Evolutionary conservation across 2,797 vertebrate genomes (phyloP).

Genomic region (Chanos chanos): DNA sequence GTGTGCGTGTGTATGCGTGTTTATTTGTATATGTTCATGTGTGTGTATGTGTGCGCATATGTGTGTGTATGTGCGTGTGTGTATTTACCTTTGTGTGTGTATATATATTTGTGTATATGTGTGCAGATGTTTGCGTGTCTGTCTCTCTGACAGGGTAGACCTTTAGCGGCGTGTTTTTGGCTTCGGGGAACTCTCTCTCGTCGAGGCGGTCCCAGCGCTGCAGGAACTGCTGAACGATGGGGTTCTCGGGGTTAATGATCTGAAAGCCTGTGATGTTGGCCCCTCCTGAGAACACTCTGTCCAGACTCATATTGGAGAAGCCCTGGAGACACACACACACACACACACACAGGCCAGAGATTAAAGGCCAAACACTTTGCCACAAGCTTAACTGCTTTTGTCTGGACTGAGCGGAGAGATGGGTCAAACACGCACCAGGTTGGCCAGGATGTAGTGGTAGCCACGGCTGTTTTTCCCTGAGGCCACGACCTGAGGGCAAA

Average conservation of each 20-base stretch:
- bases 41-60: too few species aligned
- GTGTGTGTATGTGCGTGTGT: too few species aligned
- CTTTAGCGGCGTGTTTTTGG: constrained; percentile 91
- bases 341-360: neutral
- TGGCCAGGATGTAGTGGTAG: constrained; percentile 97
- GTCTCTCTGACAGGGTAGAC: too few species aligned
- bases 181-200: constrained; percentile 97
- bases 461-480: constrained; percentile 93
- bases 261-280: constrained; percentile 97
- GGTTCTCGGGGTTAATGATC: constrained; percentile 93
- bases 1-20: too few species aligned
- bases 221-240: constrained; percentile 94
- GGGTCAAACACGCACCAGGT: too few species aligned
- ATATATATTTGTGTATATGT: too few species aligned
- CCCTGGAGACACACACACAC: constrained; percentile 71
- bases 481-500: constrained; percentile 80
- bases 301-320: constrained; percentile 89
- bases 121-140: too few species aligned
- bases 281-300: constrained; percentile 90
- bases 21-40: too few species aligned
- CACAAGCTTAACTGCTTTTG: too few species aligned
- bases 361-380: too few species aligned
- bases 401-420: too few species aligned
- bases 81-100: too few species aligned
- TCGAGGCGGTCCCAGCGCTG: constrained; percentile 96